Evolutionary conservation across 2,888 invertebrate species (phyloP).

Genomic region (Pimpla rufipes): DNA sequence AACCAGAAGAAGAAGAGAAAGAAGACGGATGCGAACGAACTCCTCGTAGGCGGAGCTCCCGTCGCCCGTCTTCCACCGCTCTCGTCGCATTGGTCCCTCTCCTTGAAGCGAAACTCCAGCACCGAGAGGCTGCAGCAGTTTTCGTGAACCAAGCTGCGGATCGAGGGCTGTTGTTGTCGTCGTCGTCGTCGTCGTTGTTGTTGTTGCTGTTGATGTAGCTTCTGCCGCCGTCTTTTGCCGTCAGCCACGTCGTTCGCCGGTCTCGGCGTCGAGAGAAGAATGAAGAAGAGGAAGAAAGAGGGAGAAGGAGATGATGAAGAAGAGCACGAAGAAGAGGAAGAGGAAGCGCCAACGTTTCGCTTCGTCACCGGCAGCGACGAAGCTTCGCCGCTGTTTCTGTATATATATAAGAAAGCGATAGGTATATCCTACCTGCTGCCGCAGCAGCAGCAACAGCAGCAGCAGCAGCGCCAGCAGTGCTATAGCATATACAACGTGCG

Average conservation of each 20-base stretch:
- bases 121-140: constrained; percentile 40
- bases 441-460: constrained; percentile 19
- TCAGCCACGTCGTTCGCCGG: too few species aligned
- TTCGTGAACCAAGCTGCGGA: constrained; percentile 15
- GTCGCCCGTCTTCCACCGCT: constrained; percentile 79
- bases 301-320: too few species aligned
- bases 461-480: neutral
- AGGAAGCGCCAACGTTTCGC: too few species aligned
- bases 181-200: too few species aligned
- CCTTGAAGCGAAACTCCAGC: constrained; percentile 42
- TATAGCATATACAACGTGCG: neutral
- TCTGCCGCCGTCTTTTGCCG: too few species aligned
- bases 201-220: too few species aligned
- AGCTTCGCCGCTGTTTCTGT: constrained; percentile 17
- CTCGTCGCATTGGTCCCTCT: constrained; percentile 80
- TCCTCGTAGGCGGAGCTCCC: constrained; percentile 81
- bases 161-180: too few species aligned
- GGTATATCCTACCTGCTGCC: too few species aligned
- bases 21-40: constrained; percentile 74
- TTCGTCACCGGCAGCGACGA: constrained; percentile 19
- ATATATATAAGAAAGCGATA: too few species aligned
- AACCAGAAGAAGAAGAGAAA: constrained; percentile 50
- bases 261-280: too few species aligned
- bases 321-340: too few species aligned
- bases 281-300: too few species aligned